Evolutionary conservation across 2,797 vertebrate species (phyloP), one percentile per base, ranked within the genome.

Genomic region (Petrocephalus sullivani): DNA sequence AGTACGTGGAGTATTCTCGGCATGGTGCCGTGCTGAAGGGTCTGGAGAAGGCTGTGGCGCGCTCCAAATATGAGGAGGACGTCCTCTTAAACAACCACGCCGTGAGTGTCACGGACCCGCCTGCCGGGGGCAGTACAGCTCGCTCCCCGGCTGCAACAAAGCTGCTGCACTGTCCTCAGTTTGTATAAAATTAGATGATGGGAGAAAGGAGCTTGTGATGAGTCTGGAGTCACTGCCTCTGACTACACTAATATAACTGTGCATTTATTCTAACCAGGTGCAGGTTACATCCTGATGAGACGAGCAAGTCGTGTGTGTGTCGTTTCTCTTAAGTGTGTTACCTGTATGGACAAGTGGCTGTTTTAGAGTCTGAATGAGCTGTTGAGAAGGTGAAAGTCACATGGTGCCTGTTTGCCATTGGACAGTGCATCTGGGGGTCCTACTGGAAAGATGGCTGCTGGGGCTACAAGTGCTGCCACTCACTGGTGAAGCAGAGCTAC

Each of bases 381-480:
- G n/a, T 58, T 58, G 12, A 8, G 21, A 3, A 37, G 16, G 28
- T 21, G 14, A n/a, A 33, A 19, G 23, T 85, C 3, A 85, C 57
- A 86, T 21, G 12, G 1, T 61, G 46, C 9, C 4, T 33, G 1
- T 88, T 4, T 28, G 87, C 16, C 91, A 64, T 89, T 90, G 71
- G 87, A 89, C 92, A 99, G 98, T 98, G 97, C 91, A 97, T 99
- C 90, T 99, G 98, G 98, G 98, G 98, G 2, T 99, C 98, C 0
- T 99, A 95, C 85, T 99, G 98, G 98, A 98, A 95, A 88, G 98
- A 99, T 2, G 98, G 98, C 91, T 95, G 49, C 91, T 99, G 98
- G 98, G 98, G 98, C 46, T 99, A 96, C 94, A 99, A 97, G 92
- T 99, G 98, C 92, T 99, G 98, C 91, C 96, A 98, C 91, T 99